Conservation (phyloP, 2,797 vertebrate genomes). For the Hypotaenidia okinawae region DNA sequence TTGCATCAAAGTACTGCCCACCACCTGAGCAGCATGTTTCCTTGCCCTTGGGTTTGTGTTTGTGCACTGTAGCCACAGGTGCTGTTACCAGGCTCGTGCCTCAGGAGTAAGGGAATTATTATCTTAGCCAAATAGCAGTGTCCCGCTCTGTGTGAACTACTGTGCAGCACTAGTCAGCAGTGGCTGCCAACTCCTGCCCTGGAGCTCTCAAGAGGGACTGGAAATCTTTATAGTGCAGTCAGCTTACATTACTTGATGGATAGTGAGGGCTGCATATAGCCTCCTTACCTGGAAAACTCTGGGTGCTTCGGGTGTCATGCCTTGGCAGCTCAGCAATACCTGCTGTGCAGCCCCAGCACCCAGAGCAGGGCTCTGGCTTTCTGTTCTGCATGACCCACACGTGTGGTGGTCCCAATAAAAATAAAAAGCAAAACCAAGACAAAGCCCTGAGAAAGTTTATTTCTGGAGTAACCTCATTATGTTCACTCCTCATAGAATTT, state of each 20-base stretch:
- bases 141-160: not conserved
- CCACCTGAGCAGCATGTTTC: not conserved
- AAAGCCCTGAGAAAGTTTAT: not conserved
- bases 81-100: not conserved
- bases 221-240: not conserved
- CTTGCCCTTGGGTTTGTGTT: not conserved
- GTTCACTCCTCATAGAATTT: not conserved
- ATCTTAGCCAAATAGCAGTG: not conserved
- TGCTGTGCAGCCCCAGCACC: not conserved
- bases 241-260: not conserved
- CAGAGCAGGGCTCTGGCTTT: not conserved
- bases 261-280: not conserved
- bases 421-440: not conserved
- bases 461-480: not conserved
- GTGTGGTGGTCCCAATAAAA: not conserved
- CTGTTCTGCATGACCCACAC: not conserved
- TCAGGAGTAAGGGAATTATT: not conserved
- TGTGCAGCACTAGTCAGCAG: not conserved
- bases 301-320: not conserved
- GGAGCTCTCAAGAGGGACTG: not conserved
- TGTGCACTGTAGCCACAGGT: fast-evolving
- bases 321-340: not conserved
- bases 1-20: not conserved
- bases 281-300: not conserved
- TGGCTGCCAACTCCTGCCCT: not conserved